A percentile compares a stretch with the other conserved stretches of the same genome.
Evolutionary conservation across 2,113 vertebrate species (phyloP).

Genomic region (Anthoscopus minutus): DNA sequence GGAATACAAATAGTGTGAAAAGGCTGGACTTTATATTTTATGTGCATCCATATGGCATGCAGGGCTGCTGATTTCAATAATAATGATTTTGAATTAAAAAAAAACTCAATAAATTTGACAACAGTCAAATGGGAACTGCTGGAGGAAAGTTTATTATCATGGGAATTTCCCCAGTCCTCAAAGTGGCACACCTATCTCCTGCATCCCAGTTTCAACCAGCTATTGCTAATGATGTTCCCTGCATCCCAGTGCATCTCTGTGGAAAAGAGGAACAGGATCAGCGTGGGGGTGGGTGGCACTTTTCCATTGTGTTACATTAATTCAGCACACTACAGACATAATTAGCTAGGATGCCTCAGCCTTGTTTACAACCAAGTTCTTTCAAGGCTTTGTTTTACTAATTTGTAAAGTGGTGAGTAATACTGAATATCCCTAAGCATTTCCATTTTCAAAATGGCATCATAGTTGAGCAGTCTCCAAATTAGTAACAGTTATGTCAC

Average conservation of each 20-base stretch:
- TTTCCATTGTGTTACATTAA: not conserved
- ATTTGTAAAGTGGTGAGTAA: not conserved
- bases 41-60: not conserved
- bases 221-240: not conserved
- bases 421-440: not conserved
- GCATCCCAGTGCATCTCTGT: not conserved
- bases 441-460: not conserved
- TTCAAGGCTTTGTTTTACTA: not conserved
- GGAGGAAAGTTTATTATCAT: not conserved
- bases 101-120: not conserved
- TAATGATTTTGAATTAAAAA: not conserved
- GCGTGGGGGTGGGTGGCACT: not conserved
- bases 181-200: not conserved
- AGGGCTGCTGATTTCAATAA: not conserved
- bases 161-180: not conserved
- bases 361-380: not conserved
- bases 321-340: not conserved
- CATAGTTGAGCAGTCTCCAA: not conserved
- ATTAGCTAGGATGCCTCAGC: not conserved
- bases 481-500: not conserved
- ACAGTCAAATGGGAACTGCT: not conserved
- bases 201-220: not conserved
- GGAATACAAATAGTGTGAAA: not conserved
- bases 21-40: not conserved
- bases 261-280: not conserved